Evolutionary conservation across 2,888 invertebrate genomes (phyloP).

Genomic region (Papilio demoleus): DNA sequence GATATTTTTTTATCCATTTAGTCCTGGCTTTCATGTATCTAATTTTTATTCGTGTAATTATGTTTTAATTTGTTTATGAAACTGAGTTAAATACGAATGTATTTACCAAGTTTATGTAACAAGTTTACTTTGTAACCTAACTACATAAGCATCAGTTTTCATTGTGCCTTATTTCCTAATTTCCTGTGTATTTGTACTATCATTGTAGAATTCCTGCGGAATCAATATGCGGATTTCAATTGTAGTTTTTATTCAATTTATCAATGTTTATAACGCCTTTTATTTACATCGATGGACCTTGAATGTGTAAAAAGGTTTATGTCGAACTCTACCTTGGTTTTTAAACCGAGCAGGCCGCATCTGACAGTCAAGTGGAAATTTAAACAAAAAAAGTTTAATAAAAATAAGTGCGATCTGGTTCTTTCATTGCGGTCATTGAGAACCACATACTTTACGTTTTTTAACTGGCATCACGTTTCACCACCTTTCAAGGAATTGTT

Average conservation of each 20-base stretch:
- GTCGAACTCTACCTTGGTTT: neutral
- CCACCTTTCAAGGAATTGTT: constrained; percentile 36
- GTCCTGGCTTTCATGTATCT: no score
- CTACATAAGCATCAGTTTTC: neutral
- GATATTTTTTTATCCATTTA: neutral
- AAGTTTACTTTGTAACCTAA: no score
- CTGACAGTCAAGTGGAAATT: neutral
- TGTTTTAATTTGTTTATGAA: no score
- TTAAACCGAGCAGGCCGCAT: neutral
- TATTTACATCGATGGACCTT: neutral
- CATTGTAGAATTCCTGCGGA: neutral
- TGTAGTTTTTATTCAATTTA: neutral
- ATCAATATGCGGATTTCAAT: neutral
- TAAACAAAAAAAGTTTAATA: constrained; percentile 9
- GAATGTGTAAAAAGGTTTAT: neutral
- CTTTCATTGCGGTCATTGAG: constrained; percentile 38
- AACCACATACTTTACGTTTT: constrained; percentile 23
- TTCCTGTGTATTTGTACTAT: constrained; percentile 2
- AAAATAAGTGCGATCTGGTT: constrained; percentile 8
- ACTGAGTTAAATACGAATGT: no score
- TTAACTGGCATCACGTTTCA: constrained; percentile 23
- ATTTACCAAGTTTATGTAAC: constrained; percentile 1
- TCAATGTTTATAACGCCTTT: neutral
- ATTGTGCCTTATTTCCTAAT: constrained; percentile 18
- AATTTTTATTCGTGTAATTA: no score